Evolutionary conservation across 2,113 vertebrate genomes (phyloP), one percentile per base, ranked within the genome.

Genomic region (Caranx melampygus): DNA sequence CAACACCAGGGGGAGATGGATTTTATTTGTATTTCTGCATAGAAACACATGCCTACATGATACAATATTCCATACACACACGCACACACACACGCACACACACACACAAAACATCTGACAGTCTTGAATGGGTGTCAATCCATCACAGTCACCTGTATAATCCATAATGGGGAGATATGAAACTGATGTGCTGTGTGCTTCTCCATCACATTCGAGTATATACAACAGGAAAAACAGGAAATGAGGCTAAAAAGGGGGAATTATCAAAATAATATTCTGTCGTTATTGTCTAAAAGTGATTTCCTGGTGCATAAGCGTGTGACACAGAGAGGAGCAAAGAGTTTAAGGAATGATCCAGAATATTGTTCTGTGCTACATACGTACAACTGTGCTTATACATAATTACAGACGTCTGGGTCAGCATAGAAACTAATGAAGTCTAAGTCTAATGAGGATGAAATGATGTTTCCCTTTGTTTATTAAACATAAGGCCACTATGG

Each of bases 401-500:
- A 74, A 83, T 85, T 86, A 88, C 80, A 82, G 73, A 89, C 72
- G 79, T 71, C 62, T 42, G 76, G 72, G 55, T 91, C 69, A 76
- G 85, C 78, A 62, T 72, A 65, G 83, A 81, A 83, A 83, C 44
- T 20, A 26, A 26, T 26, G 26, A 26, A 26, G 26, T 26, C 26
- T 26, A 67, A 69, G 47, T 81, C n/a, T 79, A 88, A 79, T 80
- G 85, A 85, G 80, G 81, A 86, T 66, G 54, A 74, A 73, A 88
- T 72, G 5, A 59, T 70, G 51, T 67, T 92, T 87, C 82, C 71
- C 78, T 87, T 91, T 85, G 80, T 90, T 86, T 86, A 87, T 86
- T 82, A 81, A 94, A 95, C 93, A 92, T 95, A 95, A 95, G 95
- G 94, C 94, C 94, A 93, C 92, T 92, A 94, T 94, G 94, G 94